These are phyloP conservation scores for Musca domestica DNA, from an alignment of 1,140 invertebrate species.

Conservation along the genomic window DNA sequence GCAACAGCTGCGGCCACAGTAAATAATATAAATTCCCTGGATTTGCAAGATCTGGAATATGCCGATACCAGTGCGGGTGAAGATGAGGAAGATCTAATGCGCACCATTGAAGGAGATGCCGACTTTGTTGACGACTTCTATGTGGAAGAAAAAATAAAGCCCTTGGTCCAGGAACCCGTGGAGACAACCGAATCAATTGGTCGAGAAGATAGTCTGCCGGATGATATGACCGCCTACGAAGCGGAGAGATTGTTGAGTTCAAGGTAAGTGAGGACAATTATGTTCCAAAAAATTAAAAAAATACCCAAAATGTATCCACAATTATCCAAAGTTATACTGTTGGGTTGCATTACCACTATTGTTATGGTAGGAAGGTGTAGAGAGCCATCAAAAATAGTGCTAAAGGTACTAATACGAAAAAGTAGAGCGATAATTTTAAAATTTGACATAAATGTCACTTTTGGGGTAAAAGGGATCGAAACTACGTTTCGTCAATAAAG, in stretches of 20 bases:
- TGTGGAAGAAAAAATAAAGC: slow-evolving; percentile 24
- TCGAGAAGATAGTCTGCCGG: slow-evolving; percentile 54
- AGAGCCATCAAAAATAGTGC: too few relatives aligned
- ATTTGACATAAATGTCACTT: too few relatives aligned
- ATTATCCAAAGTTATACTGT: too few relatives aligned
- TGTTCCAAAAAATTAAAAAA: too few relatives aligned
- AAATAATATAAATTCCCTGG: slow-evolving; percentile 30
- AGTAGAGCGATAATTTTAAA: too few relatives aligned
- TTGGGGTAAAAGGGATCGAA: too few relatives aligned
- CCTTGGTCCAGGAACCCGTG: background rate
- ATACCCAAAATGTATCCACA: too few relatives aligned
- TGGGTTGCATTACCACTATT: too few relatives aligned
- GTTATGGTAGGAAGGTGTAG: too few relatives aligned
- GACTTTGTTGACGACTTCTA: slow-evolving; percentile 36
- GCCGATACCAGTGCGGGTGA: slow-evolving; percentile 59
- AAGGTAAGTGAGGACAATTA: slow-evolving; percentile 59
- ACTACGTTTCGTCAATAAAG: too few relatives aligned
- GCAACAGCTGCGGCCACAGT: background rate
- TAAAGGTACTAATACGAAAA: too few relatives aligned
- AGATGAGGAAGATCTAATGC: slow-evolving; percentile 49
- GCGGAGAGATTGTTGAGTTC: slow-evolving; percentile 78
- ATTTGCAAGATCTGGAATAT: slow-evolving; percentile 57
- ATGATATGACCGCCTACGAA: slow-evolving; percentile 80
- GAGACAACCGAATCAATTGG: background rate
- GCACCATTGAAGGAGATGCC: slow-evolving; percentile 38